Conservation (phyloP, 1,140 invertebrate species). For the Pachypsylla venusta region DNA sequence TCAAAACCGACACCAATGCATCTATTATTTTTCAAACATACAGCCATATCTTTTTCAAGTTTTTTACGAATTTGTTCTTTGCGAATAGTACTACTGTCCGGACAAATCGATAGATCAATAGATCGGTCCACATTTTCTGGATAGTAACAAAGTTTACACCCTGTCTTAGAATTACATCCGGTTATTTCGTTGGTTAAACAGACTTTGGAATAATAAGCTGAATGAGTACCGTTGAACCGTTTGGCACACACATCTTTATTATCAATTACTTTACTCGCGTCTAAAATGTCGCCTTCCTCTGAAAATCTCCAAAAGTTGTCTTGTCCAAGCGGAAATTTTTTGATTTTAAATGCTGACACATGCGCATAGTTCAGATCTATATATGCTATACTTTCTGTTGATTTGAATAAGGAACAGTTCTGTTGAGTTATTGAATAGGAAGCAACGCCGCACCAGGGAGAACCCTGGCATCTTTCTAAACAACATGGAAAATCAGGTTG, state of each 20-base stretch:
- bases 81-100: conserved; percentile 1
- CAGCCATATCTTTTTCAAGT: not conserved
- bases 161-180: conserved; percentile 1
- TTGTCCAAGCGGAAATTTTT: not conserved
- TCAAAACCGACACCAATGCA: conserved; percentile 12
- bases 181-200: conserved; percentile 7
- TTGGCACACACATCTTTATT: not conserved
- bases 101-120: conserved; percentile 7
- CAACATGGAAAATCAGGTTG: conserved; percentile 3
- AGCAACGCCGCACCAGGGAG: not conserved
- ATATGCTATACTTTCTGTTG: conserved; percentile 5
- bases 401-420: conserved; percentile 2
- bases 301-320: conserved; percentile 6
- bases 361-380: conserved; percentile 10
- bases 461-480: not conserved
- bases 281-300: conserved; percentile 1
- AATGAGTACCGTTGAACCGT: conserved; percentile 8
- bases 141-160: conserved; percentile 13
- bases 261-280: not conserved
- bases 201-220: conserved; percentile 11
- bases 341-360: conserved; percentile 8
- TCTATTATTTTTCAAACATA: conserved; percentile 3
- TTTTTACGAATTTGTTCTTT: not conserved
- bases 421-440: not conserved
- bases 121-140: conserved; percentile 3